Base-by-base conservation (phyloP, 2,888 invertebrate genomes). In the Morpho deidamia region DNA sequence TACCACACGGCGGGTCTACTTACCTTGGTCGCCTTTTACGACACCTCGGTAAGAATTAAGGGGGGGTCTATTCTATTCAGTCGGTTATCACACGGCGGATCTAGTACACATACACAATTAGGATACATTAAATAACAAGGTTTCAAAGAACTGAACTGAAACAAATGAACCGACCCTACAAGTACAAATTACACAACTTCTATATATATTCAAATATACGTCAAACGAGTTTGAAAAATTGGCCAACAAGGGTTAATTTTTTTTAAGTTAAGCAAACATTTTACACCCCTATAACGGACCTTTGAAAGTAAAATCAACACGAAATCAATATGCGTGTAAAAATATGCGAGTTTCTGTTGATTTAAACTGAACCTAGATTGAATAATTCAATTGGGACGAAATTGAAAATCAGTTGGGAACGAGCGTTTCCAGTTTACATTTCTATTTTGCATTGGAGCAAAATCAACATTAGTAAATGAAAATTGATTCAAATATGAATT, bases 361-460 rank as follows among this genome's bases (percentile, higher is more conserved):
- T 55, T 56, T 50, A 23, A 54, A 51, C 54, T 43, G 54, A 47
- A 53, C 54, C 59, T 51, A 54, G 53, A 59, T 59, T 55, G 54
- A 56, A 59, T 59, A 56, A 54, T 56, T 59, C 51, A 59, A 56
- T 54, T 53, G 46, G 46, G 37, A 37, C 23, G 46, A 41, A 53
- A 53, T 53, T 46, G 46, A 53, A 53, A 51, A 53, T 53, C 52
- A 47, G 52, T 47, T 34, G 38, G 42, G 46, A 42, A 43, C 35
- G 40, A n/a, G 10, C 42, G 37, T 38, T 8, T 37, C 42, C 11
- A 23, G 40, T 46, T 47, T 37, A 32, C 42, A 37, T 37, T 35
- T 37, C 52, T 53, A 37, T 41, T 42, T 53, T 51, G 44, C 8
- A 51, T 11, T 11, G 10, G 43, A 32, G 44, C 9, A 39, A 46